These are phyloP conservation scores for Seira ritae DNA, from an alignment of 2,888 invertebrate species.

Conservation along the genomic window DNA sequence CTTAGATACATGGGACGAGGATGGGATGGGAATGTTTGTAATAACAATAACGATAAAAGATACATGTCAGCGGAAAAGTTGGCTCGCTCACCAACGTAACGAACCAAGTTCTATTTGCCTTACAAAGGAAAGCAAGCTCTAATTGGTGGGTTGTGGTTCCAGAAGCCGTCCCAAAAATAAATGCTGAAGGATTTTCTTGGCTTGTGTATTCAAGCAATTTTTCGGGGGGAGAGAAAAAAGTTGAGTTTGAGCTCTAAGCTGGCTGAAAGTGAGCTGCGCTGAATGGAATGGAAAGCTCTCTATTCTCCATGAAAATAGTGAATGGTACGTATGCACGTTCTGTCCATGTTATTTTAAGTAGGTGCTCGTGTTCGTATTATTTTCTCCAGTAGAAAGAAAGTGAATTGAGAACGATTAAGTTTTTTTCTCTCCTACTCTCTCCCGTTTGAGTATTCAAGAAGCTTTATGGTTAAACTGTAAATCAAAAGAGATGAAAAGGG, in stretches of 20 bases:
- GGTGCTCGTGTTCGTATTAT: too few relatives aligned
- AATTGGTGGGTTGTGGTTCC: conserved; percentile 71
- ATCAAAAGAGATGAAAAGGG: too few relatives aligned
- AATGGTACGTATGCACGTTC: too few relatives aligned
- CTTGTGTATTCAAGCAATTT: neutral
- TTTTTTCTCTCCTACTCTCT: too few relatives aligned
- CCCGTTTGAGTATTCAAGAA: too few relatives aligned
- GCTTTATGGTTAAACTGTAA: too few relatives aligned
- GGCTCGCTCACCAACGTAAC: conserved; percentile 17
- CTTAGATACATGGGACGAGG: conserved; percentile 1
- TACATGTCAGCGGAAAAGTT: conserved; percentile 31
- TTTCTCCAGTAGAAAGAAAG: too few relatives aligned
- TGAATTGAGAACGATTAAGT: too few relatives aligned
- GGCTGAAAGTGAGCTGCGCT: conserved; percentile 54
- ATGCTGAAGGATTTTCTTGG: conserved; percentile 55
- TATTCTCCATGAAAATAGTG: too few relatives aligned
- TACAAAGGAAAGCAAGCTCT: conserved; percentile 53
- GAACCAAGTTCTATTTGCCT: conserved; percentile 7
- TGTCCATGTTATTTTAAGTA: too few relatives aligned
- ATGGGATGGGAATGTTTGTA: conserved; percentile 46
- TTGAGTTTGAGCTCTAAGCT: conserved; percentile 21
- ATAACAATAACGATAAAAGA: conserved; percentile 47
- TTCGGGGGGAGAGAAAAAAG: conserved; percentile 35
- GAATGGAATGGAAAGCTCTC: neutral
- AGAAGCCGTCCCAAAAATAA: conserved; percentile 68